Conservation (phyloP, 1,140 invertebrate genomes). For the Spodoptera litura region DNA sequence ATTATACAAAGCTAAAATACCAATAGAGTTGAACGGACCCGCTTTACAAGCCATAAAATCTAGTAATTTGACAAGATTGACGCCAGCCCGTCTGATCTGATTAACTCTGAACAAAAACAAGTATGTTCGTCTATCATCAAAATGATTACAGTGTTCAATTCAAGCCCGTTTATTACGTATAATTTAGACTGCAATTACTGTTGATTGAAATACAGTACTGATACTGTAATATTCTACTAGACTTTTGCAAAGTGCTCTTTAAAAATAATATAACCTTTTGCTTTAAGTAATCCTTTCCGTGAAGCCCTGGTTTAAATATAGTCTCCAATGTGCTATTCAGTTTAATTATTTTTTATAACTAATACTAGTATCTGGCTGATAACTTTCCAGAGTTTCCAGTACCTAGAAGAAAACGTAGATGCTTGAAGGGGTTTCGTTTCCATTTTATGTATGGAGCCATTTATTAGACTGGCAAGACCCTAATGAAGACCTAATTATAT, state of each 20-base stretch:
- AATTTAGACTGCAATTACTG: constrained; percentile 35
- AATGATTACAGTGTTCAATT: constrained; percentile 51
- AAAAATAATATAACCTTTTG: neutral
- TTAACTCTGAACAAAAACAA: constrained; percentile 43
- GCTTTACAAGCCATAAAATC: constrained; percentile 25
- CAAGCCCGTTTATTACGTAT: constrained; percentile 38
- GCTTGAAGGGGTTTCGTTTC: neutral
- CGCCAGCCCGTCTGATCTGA: constrained; percentile 45
- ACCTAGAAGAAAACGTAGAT: neutral
- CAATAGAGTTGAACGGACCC: constrained; percentile 3
- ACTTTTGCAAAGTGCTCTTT: neutral
- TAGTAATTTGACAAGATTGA: constrained; percentile 45
- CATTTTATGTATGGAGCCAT: neutral
- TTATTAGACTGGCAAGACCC: neutral
- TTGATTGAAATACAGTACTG: constrained; percentile 35
- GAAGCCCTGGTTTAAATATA: constrained; percentile 1
- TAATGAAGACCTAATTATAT: neutral
- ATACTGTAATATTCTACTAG: constrained; percentile 20
- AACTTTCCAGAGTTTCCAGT: too few species aligned
- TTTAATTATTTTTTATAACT: neutral
- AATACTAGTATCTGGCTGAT: too few species aligned
- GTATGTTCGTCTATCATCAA: constrained; percentile 50
- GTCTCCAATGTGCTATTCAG: neutral
- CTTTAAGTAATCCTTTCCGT: neutral
- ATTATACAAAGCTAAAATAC: neutral